Conservation (phyloP, 2,797 vertebrate species). For the Silurus lanzhouensis region DNA sequence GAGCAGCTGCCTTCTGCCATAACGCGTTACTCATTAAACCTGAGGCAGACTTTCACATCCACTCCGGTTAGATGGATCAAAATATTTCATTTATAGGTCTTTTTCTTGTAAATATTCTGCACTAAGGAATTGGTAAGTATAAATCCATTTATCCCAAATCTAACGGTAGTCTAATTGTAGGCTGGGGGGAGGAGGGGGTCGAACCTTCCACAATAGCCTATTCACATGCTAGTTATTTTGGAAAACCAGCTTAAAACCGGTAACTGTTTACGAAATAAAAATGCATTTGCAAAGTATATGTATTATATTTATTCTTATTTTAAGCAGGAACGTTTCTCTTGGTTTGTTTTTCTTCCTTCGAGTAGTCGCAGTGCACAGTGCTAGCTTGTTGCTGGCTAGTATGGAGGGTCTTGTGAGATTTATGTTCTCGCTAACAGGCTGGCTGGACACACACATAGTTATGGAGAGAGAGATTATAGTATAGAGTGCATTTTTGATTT, state of each 20-base stretch:
- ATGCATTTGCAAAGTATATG: neutral
- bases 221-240: neutral
- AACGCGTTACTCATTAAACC: conserved; percentile 24
- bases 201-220: conserved; percentile 2
- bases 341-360: neutral
- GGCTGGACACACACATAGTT: neutral
- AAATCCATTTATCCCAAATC: neutral
- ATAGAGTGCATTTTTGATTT: neutral
- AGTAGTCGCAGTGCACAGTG: neutral
- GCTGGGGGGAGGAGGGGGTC: neutral
- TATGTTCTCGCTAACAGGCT: neutral
- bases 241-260: neutral
- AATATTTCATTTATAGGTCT: conserved; percentile 18
- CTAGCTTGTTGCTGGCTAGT: conserved; percentile 49
- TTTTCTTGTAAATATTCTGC: neutral
- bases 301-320: neutral
- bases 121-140: neutral
- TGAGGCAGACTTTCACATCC: neutral
- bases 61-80: neutral
- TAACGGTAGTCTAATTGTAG: conserved; percentile 29
- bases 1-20: conserved; percentile 39
- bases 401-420: neutral
- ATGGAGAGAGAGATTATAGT: too few species aligned
- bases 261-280: neutral
- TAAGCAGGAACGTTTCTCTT: neutral